phyloP scores from a whole-genome alignment of 2,113 vertebrate species.

The Plotosus lineatus region DNA sequence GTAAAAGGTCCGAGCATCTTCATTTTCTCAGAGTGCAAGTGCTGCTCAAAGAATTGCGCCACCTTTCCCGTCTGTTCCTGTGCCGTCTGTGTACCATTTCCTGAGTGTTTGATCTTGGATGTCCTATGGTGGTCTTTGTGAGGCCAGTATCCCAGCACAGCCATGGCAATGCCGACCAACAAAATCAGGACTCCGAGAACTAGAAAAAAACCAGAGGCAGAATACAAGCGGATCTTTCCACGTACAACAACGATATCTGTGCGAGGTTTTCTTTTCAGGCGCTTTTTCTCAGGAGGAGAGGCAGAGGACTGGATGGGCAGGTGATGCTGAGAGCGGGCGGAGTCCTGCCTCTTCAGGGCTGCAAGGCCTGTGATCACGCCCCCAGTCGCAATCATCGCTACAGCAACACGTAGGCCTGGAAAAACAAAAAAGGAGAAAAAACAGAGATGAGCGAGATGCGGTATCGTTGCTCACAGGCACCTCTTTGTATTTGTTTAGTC shows the following conservation, averaged over 20 bases:
- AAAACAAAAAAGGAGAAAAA: constrained; percentile 35
- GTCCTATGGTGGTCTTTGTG: constrained; percentile 74
- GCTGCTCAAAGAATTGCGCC: constrained; percentile 86
- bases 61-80: constrained; percentile 72
- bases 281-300: constrained; percentile 73
- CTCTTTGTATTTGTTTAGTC: constrained; percentile 8
- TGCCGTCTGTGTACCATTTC: constrained; percentile 68
- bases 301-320: constrained; percentile 64
- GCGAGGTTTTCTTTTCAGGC: constrained; percentile 79
- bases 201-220: constrained; percentile 93
- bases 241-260: constrained; percentile 91
- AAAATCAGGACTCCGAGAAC: constrained; percentile 88
- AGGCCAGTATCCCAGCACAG: constrained; percentile 96
- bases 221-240: constrained; percentile 92
- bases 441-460: constrained; percentile 3
- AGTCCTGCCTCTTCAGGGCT: constrained; percentile 96
- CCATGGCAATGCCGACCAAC: constrained; percentile 90
- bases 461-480: background rate
- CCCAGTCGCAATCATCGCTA: constrained; percentile 91
- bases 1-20: constrained; percentile 98
- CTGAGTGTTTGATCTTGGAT: constrained; percentile 58
- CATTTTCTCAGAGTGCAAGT: constrained; percentile 93
- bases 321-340: constrained; percentile 88
- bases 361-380: constrained; percentile 97
- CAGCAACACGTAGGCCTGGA: constrained; percentile 53